These are phyloP conservation scores for Crotalus viridis DNA, from an alignment of 2,113 vertebrate genomes.

Conservation along the genomic window DNA sequence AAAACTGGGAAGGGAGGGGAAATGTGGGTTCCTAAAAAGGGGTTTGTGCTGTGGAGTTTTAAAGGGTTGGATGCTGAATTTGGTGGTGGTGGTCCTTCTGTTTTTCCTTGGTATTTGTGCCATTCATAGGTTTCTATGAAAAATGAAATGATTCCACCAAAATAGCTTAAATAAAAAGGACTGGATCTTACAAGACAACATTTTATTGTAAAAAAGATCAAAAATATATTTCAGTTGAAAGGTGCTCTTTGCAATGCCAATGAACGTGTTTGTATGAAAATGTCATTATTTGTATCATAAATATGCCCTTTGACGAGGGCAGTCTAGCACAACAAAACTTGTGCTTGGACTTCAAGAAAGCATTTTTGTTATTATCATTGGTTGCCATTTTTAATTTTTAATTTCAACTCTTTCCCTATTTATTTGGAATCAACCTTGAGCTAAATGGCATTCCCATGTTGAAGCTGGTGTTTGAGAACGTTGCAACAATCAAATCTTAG, in stretches of 20 bases:
- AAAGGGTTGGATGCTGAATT: neutral
- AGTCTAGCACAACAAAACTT: constrained; percentile 6
- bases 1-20: neutral
- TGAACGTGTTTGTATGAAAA: constrained; percentile 35
- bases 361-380: constrained; percentile 21
- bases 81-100: neutral
- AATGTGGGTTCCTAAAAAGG: neutral
- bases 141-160: neutral
- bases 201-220: constrained; percentile 67
- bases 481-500: neutral
- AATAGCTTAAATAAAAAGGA: neutral
- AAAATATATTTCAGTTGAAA: constrained; percentile 51
- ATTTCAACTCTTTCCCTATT: neutral
- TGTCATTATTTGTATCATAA: constrained; percentile 17
- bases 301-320: neutral
- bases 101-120: neutral
- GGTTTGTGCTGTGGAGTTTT: neutral
- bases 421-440: neutral
- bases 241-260: constrained; percentile 29
- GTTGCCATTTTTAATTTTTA: neutral
- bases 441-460: neutral
- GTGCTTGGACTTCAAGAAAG: rapidly evolving
- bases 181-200: neutral
- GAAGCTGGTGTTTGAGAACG: neutral
- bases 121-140: neutral